phyloP scores from a whole-genome alignment of 2,797 vertebrate genomes.

The Zalophus californianus region DNA sequence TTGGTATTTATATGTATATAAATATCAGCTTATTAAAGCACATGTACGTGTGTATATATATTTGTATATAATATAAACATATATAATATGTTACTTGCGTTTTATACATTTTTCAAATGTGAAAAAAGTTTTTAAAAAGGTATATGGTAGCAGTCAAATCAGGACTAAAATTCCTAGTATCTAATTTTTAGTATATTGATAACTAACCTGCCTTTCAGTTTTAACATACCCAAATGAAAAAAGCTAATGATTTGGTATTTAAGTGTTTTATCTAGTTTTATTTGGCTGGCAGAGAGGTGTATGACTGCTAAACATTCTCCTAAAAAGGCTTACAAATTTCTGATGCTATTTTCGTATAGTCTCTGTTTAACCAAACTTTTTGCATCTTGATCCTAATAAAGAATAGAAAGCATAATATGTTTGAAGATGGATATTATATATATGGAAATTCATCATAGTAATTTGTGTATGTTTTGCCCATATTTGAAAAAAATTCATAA shows the following conservation, averaged over 20 bases:
- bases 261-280: not conserved
- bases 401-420: not conserved
- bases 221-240: not conserved
- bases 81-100: not conserved
- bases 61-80: not conserved
- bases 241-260: not conserved
- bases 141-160: not conserved
- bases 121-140: not conserved
- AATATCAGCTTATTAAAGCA: not conserved
- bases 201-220: not conserved
- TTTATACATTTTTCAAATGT: not conserved
- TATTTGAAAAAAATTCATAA: not conserved
- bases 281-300: not conserved
- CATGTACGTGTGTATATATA: not conserved
- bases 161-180: not conserved
- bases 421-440: not conserved
- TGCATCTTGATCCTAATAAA: not conserved
- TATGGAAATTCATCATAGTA: not conserved
- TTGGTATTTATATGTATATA: not conserved
- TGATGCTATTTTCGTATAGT: not conserved
- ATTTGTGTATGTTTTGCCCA: not conserved
- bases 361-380: not conserved
- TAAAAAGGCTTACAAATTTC: not conserved
- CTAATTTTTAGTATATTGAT: slow-evolving; percentile 21
- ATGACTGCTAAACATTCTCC: not conserved